These are phyloP conservation scores for Neoseiulus cucumeris DNA, from an alignment of 1,140 invertebrate genomes.

Conservation along the genomic window DNA sequence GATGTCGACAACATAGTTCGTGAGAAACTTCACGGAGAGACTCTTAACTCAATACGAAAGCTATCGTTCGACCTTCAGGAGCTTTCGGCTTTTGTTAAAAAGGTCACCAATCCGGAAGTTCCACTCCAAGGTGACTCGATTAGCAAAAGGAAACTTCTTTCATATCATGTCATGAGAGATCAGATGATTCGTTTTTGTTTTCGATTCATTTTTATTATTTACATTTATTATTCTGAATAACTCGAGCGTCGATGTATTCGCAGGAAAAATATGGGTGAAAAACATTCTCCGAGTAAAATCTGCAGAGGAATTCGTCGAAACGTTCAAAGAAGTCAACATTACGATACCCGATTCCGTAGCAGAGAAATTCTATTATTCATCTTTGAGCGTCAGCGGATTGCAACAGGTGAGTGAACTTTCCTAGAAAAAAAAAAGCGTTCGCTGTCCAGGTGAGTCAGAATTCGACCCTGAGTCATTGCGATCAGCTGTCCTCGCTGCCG, in stretches of 20 bases:
- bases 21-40: slow-evolving; percentile 12
- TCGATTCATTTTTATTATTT: slow-evolving; percentile 12
- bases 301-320: background rate
- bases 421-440: too few species aligned
- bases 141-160: slow-evolving; percentile 13
- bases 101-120: slow-evolving; percentile 17
- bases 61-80: slow-evolving; percentile 16
- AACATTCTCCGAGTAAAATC: background rate
- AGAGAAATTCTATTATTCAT: background rate
- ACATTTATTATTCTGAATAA: background rate
- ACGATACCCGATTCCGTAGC: background rate
- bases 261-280: slow-evolving; percentile 9
- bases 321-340: background rate
- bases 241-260: background rate
- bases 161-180: too few species aligned
- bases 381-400: background rate
- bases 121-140: slow-evolving; percentile 16
- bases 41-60: slow-evolving; percentile 13
- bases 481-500: too few species aligned
- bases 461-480: too few species aligned
- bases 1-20: slow-evolving; percentile 17
- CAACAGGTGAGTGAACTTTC: background rate
- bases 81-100: slow-evolving; percentile 17
- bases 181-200: too few species aligned
- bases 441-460: too few species aligned